Evolutionary conservation across 2,797 vertebrate species (phyloP), one percentile per base, ranked within the genome.

Genomic region (Hemibagrus guttatus): DNA sequence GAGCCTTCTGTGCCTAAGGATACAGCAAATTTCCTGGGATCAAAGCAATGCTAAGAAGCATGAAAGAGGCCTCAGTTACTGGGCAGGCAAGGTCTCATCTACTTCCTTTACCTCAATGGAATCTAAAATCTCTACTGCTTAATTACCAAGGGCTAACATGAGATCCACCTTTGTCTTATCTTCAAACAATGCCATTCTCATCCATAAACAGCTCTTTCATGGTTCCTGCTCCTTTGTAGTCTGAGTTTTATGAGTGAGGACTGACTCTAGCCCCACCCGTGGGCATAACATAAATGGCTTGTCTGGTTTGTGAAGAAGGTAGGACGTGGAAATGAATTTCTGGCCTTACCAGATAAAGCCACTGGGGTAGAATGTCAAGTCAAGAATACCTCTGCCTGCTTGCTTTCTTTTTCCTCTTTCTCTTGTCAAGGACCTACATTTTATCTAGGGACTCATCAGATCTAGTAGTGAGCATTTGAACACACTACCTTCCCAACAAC

Each of bases 1-100:
- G 80, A 88, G 85, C 58, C 66, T 52, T 86, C 80, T 90, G 64
- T 84, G 84, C 90, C 91, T 90, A 88, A 74, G 88, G 86, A 90
- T 86, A 87, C 79, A 72, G 90, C 84, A 69, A 71, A 91, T 93
- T 94, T 93, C 87, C 89, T 89, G 88, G n/a, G 85, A 90, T 90
- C 89, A 89, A 90, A 90, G 89, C 63, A 6, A 71, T 76, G 56
- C 63, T 81, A 61, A 86, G 82, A 87, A 85, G 69, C 84, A 88
- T 61, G 64, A 84, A 21, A 64, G 59, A 66, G 80, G 79, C 79
- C 87, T 71, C 85, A 80, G 89, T 87, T 87, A 82, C 72, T 63
- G 61, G 56, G 85, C 12, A 64, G 68, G 81, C 49, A 69, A 39
- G 80, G 83, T 89, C 72, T 89, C 64, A 19, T 28, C 64, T 16